phyloP scores from a whole-genome alignment of 2,113 vertebrate genomes.

The Candoia aspera region DNA sequence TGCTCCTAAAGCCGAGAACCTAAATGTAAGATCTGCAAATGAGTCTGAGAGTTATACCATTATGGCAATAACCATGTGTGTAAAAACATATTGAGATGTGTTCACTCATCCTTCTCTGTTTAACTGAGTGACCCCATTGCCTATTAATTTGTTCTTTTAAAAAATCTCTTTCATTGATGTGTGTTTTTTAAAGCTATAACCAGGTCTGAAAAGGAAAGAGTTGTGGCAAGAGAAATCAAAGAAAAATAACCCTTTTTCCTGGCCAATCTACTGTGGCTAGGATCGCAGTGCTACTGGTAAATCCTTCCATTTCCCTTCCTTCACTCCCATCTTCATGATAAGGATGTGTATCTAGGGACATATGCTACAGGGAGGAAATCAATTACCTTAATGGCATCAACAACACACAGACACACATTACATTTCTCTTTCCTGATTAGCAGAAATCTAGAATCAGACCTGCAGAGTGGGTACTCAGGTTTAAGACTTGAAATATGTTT shows the following conservation, averaged over 20 bases:
- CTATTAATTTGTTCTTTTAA: background rate
- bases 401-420: background rate
- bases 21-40: background rate
- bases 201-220: background rate
- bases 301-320: background rate
- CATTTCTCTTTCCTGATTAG: slow-evolving; percentile 18
- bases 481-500: slow-evolving; percentile 34
- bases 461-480: background rate
- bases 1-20: background rate
- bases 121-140: background rate
- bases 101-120: background rate
- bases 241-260: background rate
- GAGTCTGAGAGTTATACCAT: background rate
- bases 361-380: slow-evolving; percentile 10
- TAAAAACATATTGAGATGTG: background rate
- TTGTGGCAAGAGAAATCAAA: background rate
- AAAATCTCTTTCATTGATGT: background rate
- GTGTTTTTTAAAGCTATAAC: background rate
- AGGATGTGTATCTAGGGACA: background rate
- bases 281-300: background rate
- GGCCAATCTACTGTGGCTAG: background rate
- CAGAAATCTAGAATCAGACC: slow-evolving; percentile 7
- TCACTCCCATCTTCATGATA: background rate
- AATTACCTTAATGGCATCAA: slow-evolving; percentile 14
- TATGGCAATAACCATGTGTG: background rate